phyloP scores from a whole-genome alignment of 2,113 vertebrate genomes.

The Channa argus region DNA sequence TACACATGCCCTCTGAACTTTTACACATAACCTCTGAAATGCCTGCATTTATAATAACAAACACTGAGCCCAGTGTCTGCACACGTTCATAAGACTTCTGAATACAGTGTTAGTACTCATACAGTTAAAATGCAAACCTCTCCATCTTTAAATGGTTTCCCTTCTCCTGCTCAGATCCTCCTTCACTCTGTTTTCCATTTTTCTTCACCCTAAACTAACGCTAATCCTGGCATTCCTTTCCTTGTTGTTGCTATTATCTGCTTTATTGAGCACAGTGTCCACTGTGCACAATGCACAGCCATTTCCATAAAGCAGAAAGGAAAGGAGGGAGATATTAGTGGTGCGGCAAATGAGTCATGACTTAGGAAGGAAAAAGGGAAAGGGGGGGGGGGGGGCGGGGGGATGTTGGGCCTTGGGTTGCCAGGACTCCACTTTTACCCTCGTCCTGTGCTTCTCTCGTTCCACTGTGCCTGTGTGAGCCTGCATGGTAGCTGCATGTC shows the following conservation, averaged over 20 bases:
- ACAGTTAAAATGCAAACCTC: too few relatives aligned
- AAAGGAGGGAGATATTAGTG: slow-evolving; percentile 82
- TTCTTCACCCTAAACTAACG: slow-evolving; percentile 36
- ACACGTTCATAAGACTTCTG: not conserved
- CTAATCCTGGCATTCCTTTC: slow-evolving; percentile 56
- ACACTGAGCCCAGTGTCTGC: too few relatives aligned
- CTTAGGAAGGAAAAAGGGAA: slow-evolving; percentile 29
- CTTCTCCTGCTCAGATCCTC: not conserved
- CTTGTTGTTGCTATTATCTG: slow-evolving; percentile 80
- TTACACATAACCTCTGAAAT: not conserved
- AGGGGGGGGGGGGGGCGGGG: not conserved
- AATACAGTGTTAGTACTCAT: not conserved
- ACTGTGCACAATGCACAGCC: slow-evolving; percentile 84
- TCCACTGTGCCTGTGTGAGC: not conserved
- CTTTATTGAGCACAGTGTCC: slow-evolving; percentile 87
- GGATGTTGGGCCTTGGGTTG: slow-evolving; percentile 68
- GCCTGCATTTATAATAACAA: not conserved
- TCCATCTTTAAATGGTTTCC: not conserved
- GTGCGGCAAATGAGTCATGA: slow-evolving; percentile 96
- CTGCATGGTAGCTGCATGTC: not conserved
- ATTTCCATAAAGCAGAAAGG: slow-evolving; percentile 90
- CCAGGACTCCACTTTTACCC: slow-evolving; percentile 84
- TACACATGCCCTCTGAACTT: too few relatives aligned
- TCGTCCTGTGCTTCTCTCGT: slow-evolving; percentile 76
- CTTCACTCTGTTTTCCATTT: not conserved